These are phyloP conservation scores for Trachymyrmex cornetzi DNA, from an alignment of 1,140 invertebrate genomes.

Conservation along the genomic window DNA sequence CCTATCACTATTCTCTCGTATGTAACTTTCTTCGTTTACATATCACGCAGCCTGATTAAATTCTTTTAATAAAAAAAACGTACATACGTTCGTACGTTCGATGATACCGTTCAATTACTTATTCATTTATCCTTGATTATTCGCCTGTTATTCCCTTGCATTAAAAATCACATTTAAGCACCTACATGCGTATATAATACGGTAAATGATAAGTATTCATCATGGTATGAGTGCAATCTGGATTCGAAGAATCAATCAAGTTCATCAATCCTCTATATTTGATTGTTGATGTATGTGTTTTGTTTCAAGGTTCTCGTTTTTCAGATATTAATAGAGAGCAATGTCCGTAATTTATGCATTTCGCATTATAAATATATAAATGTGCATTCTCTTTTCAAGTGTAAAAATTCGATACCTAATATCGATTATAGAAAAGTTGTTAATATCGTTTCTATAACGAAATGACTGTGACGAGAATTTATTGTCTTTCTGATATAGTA, in stretches of 20 bases:
- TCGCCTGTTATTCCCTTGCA: slow-evolving; percentile 17
- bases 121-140: slow-evolving; percentile 50
- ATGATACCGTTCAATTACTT: slow-evolving; percentile 33
- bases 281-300: slow-evolving; percentile 15
- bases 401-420: slow-evolving; percentile 18
- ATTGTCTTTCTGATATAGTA: slow-evolving; percentile 43
- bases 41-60: slow-evolving; percentile 58
- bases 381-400: slow-evolving; percentile 10
- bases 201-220: slow-evolving; percentile 39
- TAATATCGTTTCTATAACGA: slow-evolving; percentile 26
- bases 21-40: slow-evolving; percentile 63
- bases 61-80: slow-evolving; percentile 45
- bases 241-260: slow-evolving; percentile 17
- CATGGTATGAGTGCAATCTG: slow-evolving; percentile 39
- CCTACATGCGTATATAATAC: slow-evolving; percentile 9
- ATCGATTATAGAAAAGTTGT: slow-evolving; percentile 14
- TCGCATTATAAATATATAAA: slow-evolving; percentile 44
- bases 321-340: slow-evolving; percentile 26
- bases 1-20: slow-evolving; percentile 56
- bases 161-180: slow-evolving; percentile 57
- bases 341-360: slow-evolving; percentile 8
- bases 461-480: slow-evolving; percentile 46
- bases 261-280: slow-evolving; percentile 29
- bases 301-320: slow-evolving; percentile 8
- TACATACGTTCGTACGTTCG: slow-evolving; percentile 34